Conservation (phyloP, 2,113 vertebrate species). For the Neogobius melanostomus region DNA sequence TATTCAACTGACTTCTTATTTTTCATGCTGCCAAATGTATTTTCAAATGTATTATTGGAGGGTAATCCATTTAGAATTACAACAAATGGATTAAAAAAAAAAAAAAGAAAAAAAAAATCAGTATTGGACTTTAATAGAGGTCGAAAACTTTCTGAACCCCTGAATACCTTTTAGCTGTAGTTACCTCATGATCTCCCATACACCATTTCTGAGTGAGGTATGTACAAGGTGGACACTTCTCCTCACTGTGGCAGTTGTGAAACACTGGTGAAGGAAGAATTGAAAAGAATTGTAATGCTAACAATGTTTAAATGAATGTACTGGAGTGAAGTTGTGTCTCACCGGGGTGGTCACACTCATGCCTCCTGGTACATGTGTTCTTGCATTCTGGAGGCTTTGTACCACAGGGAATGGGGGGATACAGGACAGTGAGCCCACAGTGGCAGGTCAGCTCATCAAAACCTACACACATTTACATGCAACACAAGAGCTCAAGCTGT, state of each 20-base stretch:
- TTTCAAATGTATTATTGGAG: too few relatives aligned
- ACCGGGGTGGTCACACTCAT: slow-evolving; percentile 97
- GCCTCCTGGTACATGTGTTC: slow-evolving; percentile 85
- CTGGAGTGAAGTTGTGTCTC: background rate
- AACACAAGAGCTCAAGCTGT: background rate
- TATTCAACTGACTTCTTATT: too few relatives aligned
- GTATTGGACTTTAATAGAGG: too few relatives aligned
- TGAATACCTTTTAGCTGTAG: background rate
- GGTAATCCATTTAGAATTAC: too few relatives aligned
- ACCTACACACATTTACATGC: slow-evolving; percentile 74
- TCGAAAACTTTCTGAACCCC: too few relatives aligned
- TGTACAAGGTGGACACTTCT: slow-evolving; percentile 96
- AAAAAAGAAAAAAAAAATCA: too few relatives aligned
- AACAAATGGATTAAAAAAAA: too few relatives aligned
- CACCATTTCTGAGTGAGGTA: slow-evolving; percentile 98
- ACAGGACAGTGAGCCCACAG: slow-evolving; percentile 90
- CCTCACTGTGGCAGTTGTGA: slow-evolving; percentile 95
- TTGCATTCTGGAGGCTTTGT: slow-evolving; percentile 96
- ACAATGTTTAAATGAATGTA: background rate
- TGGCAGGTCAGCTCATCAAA: slow-evolving; percentile 96
- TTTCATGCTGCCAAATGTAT: too few relatives aligned
- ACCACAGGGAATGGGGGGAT: slow-evolving; percentile 93
- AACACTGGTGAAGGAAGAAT: slow-evolving; percentile 80
- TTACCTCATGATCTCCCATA: slow-evolving; percentile 98
- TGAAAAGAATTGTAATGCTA: background rate